Evolutionary conservation across 1,140 invertebrate genomes (phyloP).

Genomic region (Drosophila setifemur): DNA sequence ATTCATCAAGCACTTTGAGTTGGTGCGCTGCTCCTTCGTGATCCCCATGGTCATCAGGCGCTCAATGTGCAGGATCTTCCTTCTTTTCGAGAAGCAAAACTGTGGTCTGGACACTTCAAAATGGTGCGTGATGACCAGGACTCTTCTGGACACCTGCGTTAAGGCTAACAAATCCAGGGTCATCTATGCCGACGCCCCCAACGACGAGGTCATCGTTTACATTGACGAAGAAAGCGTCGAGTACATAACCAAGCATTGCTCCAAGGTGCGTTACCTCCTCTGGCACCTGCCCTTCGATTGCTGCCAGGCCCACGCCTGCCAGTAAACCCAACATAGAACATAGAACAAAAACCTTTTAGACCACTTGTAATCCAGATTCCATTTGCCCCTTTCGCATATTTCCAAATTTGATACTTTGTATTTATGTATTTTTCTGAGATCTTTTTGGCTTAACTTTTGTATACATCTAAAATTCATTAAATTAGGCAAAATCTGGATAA

Average conservation of each 20-base stretch:
- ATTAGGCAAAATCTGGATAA: too few species aligned
- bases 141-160: background rate
- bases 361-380: too few species aligned
- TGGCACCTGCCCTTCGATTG: background rate
- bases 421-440: too few species aligned
- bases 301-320: background rate
- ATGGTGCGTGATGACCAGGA: background rate
- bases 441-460: too few species aligned
- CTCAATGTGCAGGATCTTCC: background rate
- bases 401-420: too few species aligned
- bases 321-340: too few species aligned
- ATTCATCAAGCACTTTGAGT: background rate
- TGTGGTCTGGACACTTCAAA: background rate
- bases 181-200: background rate
- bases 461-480: too few species aligned
- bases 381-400: too few species aligned
- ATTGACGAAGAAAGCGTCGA: background rate
- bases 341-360: too few species aligned
- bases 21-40: background rate
- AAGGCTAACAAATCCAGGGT: background rate
- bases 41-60: background rate
- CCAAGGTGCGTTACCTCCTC: background rate
- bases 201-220: background rate
- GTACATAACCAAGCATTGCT: background rate
- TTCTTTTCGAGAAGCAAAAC: background rate